Percentiles rank a stretch among this genome's conserved stretches.
Conservation (phyloP, 2,888 invertebrate genomes). For the Hypomecis atomaria region DNA sequence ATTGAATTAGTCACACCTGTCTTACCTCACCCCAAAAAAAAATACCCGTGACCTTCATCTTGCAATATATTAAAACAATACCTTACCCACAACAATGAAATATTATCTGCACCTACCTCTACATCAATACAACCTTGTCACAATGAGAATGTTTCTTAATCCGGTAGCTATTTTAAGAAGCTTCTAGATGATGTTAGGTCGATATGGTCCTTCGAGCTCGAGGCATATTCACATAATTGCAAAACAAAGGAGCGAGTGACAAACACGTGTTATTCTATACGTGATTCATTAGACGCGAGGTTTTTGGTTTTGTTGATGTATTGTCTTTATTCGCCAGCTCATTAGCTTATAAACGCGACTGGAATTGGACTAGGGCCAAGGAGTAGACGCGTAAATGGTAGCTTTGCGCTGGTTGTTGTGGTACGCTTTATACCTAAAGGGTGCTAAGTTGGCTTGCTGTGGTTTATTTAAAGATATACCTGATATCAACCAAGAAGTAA, state of each 20-base stretch:
- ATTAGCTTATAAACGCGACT: constrained; percentile 59
- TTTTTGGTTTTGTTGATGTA: constrained; percentile 81
- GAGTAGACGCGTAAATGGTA: constrained; percentile 48
- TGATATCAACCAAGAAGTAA: too few relatives aligned
- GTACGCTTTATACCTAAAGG: background rate
- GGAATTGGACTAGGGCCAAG: constrained; percentile 71
- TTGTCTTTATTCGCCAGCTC: constrained; percentile 72
- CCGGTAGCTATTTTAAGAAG: background rate
- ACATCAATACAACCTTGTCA: constrained; percentile 15
- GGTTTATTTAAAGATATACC: background rate
- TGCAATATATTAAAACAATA: constrained; percentile 29
- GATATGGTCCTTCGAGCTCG: constrained; percentile 10
- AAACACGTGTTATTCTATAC: constrained; percentile 81
- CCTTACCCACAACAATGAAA: constrained; percentile 20
- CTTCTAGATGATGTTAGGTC: background rate
- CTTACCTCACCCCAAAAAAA: constrained; percentile 17
- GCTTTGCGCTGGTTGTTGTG: constrained; percentile 40
- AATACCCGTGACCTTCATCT: constrained; percentile 45
- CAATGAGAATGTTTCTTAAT: background rate
- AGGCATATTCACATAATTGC: constrained; percentile 43
- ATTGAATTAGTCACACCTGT: background rate
- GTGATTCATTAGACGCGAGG: constrained; percentile 76
- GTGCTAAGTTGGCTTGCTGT: constrained; percentile 3
- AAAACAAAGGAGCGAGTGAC: constrained; percentile 69
- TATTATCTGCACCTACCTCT: constrained; percentile 13